Base-by-base conservation (phyloP, 2,113 vertebrate genomes). In the Labeo rohita region DNA sequence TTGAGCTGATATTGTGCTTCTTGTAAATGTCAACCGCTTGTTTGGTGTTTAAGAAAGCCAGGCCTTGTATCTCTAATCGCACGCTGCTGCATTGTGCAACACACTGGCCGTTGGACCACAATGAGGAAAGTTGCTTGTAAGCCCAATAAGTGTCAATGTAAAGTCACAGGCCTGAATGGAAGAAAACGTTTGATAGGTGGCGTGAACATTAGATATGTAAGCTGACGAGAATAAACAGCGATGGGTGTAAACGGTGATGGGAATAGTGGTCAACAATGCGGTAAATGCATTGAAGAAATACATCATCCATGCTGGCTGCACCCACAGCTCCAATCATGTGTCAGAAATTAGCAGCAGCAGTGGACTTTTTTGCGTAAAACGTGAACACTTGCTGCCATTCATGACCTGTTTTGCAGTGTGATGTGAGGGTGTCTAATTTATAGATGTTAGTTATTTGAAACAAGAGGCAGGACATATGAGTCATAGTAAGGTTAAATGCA, bases 1-100 rank as follows among this genome's bases (percentile, higher is more conserved):
- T 90, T 88, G 39, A 78, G 84, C 86, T 2, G 76, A 43, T 80
- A 80, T 80, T 80, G 52, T 73, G 81, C 21, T 83, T 73, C 11
- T 39, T 72, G 39, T 43, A 73, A 56, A 43, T 56, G 65, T 9
- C 36, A 66, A 2, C 21, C 75, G 80, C 7, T 56, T n/a, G n/a
- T 28, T 68, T 56, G 10, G 36, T 11, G 16, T 72, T 45, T 72
- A 45, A 23, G 12, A 77, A 65, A 56, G 23, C 23, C 16, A 18
- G 76, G 54, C 7, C 15, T 72, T 16, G 8, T 73, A 9, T 16
- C 3, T 21, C 8, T 36, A 50, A 13, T 6, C 23, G 15, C 43
- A 15, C 68, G 28, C 16, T 34, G 81, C 49, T 56, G 75, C 73
- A 21, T 34, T 75, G n/a, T 72, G 10, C 68, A 83, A 72, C 81